phyloP scores from a whole-genome alignment of 2,797 vertebrate species.

The Rhabdophis nuchalis region DNA sequence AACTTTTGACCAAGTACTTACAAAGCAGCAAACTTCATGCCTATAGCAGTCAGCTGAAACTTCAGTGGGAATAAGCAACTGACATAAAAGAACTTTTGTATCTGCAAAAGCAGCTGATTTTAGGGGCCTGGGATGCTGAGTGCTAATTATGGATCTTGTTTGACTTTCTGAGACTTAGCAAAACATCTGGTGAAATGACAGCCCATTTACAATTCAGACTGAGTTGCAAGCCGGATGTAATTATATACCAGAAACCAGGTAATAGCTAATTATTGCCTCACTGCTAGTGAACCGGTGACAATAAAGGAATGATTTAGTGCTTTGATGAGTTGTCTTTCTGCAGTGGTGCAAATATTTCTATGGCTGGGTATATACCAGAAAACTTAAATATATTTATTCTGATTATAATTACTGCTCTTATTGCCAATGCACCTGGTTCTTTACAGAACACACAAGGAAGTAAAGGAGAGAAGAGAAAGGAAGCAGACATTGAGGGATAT shows the following conservation, averaged over 20 bases:
- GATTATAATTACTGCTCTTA: neutral
- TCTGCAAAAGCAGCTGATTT: neutral
- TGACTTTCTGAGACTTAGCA: neutral
- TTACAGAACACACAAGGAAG: neutral
- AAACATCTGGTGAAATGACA: neutral
- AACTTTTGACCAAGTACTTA: neutral
- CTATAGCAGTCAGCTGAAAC: neutral
- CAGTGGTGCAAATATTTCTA: neutral
- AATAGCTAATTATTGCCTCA: neutral
- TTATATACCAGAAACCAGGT: neutral
- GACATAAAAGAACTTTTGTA: neutral
- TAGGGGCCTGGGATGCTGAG: neutral
- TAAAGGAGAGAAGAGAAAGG: neutral
- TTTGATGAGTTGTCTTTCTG: conserved; percentile 10
- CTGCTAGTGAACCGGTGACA: neutral
- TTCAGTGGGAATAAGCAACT: neutral
- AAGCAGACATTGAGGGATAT: neutral
- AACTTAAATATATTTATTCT: conserved; percentile 15
- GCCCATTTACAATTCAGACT: neutral
- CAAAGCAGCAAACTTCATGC: neutral
- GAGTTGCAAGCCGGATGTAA: neutral
- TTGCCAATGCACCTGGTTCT: neutral
- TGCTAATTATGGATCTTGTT: neutral
- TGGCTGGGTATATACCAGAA: neutral
- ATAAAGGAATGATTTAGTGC: neutral